Evolutionary conservation across 2,113 vertebrate genomes (phyloP), one percentile per base, ranked within the genome.

Genomic region (Charadrius vociferus): DNA sequence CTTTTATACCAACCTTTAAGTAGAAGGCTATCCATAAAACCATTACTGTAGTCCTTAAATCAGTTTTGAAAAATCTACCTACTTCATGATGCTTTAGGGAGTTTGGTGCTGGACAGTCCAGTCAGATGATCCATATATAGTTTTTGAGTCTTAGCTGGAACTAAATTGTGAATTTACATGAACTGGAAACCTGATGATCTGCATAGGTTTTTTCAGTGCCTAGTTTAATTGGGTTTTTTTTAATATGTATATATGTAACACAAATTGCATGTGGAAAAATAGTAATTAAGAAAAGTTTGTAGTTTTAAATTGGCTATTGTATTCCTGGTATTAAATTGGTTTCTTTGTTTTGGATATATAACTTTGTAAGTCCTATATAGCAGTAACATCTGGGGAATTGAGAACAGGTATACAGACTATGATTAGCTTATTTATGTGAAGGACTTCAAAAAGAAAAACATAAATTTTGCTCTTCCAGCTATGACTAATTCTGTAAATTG

Each of bases 201-300:
- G 5, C 4, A 0, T 62, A n/a, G 5, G 5, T 30, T n/a, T 59
- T 53, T 52, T 47, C 3, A n/a, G 22, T 55, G 13, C 23, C 29
- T 70, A 11, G 3, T 30, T 71, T 24, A 82, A 18, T 63, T 36
- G 32, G 7, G 37, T 37, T 85, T 78, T 61, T 39, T 63, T 78
- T 1, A 34, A n/a, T n/a, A n/a, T n/a, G n/a, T 56, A 18, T 24
- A 5, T 47, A 20, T 43, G 26, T 59, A 43, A 34, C 6, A 52
- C 12, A 72, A 63, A 34, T 53, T 63, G 20, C 10, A n/a, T 30
- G 56, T 72, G 45, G 36, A 52, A 65, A 59, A 94, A 18, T 1
- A 24, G 1, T 50, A 11, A 34, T 73, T 65, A 52, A 59, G 11
- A 36, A 32, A 37, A 71, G 7, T 21, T 36, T 9, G 1, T 82